A percentile compares a stretch with the other conserved stretches of the same genome.
Conservation (phyloP, 2,888 invertebrate species). For the Agrochola circellaris region DNA sequence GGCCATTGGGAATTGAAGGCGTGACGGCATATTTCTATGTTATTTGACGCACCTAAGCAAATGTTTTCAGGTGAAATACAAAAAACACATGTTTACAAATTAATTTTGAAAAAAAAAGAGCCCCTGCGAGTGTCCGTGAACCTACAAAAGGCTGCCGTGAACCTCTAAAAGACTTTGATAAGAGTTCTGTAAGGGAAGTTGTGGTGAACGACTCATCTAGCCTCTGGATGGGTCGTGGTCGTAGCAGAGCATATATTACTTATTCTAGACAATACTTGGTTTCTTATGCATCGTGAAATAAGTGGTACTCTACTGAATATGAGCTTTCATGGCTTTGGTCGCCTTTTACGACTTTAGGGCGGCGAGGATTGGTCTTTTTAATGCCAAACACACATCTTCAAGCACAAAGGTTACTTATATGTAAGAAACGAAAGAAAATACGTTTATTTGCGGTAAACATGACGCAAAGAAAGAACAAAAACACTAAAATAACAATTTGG, state of each 20-base stretch:
- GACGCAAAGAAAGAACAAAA: too few relatives aligned
- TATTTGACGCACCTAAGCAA: slow-evolving; percentile 34
- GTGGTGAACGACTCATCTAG: neutral
- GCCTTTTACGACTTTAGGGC: neutral
- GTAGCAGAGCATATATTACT: too few relatives aligned
- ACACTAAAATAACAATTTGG: too few relatives aligned
- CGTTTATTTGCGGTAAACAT: too few relatives aligned
- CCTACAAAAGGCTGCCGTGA: neutral
- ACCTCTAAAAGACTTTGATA: neutral
- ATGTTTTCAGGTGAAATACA: slow-evolving; percentile 3
- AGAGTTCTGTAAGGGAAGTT: neutral
- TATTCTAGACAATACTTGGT: too few relatives aligned
- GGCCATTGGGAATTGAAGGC: slow-evolving; percentile 44
- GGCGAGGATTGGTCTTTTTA: too few relatives aligned
- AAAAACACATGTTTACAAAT: neutral
- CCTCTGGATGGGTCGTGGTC: too few relatives aligned
- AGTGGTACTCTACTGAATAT: neutral
- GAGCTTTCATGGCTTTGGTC: neutral
- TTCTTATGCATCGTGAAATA: too few relatives aligned
- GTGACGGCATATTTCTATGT: slow-evolving; percentile 20
- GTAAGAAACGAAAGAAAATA: too few relatives aligned
- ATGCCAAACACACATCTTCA: neutral
- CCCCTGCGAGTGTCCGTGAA: neutral
- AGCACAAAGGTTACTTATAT: too few relatives aligned
- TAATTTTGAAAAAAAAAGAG: neutral